Conservation (phyloP, 2,888 invertebrate species). For the Chrysolina americana region DNA sequence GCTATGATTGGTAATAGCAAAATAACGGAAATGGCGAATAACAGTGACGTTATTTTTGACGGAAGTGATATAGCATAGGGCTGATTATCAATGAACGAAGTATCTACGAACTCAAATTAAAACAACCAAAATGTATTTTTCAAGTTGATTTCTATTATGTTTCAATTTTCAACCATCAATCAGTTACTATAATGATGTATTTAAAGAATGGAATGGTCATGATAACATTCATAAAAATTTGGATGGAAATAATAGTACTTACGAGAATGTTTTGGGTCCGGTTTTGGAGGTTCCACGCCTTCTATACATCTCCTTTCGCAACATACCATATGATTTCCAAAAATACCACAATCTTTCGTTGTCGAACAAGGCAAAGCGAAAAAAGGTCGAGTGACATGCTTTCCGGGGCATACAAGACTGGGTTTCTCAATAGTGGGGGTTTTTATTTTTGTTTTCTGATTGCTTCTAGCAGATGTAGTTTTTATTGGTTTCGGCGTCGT, state of each 20-base stretch:
- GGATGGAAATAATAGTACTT: constrained; percentile 51
- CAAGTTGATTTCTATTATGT: no score
- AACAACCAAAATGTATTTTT: no score
- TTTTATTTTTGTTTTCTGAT: neutral
- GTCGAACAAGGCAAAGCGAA: constrained; percentile 70
- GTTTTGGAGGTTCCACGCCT: constrained; percentile 74
- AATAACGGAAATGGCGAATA: no score
- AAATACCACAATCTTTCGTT: constrained; percentile 72
- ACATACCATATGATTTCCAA: constrained; percentile 73
- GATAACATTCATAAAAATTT: no score
- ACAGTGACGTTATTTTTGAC: no score
- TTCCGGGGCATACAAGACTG: constrained; percentile 66
- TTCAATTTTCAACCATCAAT: no score
- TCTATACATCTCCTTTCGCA: constrained; percentile 75
- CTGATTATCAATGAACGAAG: no score
- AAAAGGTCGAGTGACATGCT: constrained; percentile 69
- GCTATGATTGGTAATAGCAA: no score
- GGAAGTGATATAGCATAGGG: no score
- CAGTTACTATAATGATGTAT: no score
- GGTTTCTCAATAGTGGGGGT: constrained; percentile 8
- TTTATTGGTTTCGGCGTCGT: neutral
- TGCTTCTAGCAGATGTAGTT: neutral
- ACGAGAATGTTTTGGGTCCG: constrained; percentile 65
- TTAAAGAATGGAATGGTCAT: no score
- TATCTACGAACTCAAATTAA: no score